Evolutionary conservation across 2,797 vertebrate genomes (phyloP), one percentile per base, ranked within the genome.

Genomic region (Todus mexicanus): DNA sequence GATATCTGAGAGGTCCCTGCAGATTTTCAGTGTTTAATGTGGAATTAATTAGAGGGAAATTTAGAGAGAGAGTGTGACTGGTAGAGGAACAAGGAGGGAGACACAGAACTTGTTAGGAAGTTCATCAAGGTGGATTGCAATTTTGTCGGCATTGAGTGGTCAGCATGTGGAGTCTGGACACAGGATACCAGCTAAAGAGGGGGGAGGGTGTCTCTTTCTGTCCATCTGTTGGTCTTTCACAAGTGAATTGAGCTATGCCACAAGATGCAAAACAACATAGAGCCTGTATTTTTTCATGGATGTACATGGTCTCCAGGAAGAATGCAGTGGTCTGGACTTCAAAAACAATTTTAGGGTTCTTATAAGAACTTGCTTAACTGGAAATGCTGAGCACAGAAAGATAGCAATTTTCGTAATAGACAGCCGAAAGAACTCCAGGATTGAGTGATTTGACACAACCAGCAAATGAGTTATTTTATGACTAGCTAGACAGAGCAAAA

Each of bases 91-190:
- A 72, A 79, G 88, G 83, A 93, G 70, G 14, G 71, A 94, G 69
- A 75, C 1, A 68, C 71, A 97, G 89, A 96, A 97, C 96, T 93
- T 98, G 97, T 97, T 97, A 97, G 97, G 96, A 98, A 97, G 98
- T 97, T 97, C 94, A 40, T 77, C 80, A 91, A 80, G 90, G 81
- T 79, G 51, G 54, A 43, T 74, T 89, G 40, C 77, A 47, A 29
- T 70, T 92, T 76, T 45, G 26, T 81, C 37, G 65, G 33, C 37
- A 29, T 45, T 76, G 87, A 91, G 82, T 66, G 84, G 76, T 91
- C 93, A 93, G 87, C 48, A 21, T 53, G 63, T 27, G 3, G 59
- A 72, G 82, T 69, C 56, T 84, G 89, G 82, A 84, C 33, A 21
- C 27, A 33, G 87, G 48, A 81, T 93, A 89, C 47, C 47, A 86